These are phyloP conservation scores for Drosophila leontia DNA, from an alignment of 1,140 invertebrate genomes.

Conservation along the genomic window DNA sequence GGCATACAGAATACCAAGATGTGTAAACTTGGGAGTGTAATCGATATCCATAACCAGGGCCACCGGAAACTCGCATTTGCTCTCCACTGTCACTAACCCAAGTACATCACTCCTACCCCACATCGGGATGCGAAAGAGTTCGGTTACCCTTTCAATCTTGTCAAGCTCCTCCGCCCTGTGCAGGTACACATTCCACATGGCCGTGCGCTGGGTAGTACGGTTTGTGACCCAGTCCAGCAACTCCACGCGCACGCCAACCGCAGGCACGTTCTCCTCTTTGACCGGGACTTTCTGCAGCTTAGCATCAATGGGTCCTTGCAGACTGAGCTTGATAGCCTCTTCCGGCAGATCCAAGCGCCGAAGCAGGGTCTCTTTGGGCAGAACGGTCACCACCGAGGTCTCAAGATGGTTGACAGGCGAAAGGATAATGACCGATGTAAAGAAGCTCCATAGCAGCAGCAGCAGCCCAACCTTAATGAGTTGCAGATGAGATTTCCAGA, in stretches of 20 bases:
- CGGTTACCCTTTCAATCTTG: accelerated
- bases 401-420: not conserved
- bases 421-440: not conserved
- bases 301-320: not conserved
- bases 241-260: not conserved
- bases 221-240: not conserved
- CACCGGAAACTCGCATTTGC: not conserved
- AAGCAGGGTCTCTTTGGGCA: not conserved
- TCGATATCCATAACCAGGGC: constrained; percentile 19
- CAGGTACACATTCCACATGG: constrained; percentile 17
- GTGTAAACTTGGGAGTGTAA: constrained; percentile 1
- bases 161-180: no score
- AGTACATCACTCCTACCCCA: accelerated
- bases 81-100: not conserved
- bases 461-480: not conserved
- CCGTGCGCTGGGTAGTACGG: not conserved
- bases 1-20: constrained; percentile 88
- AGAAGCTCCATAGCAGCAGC: not conserved
- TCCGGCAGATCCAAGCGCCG: not conserved
- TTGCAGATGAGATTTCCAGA: not conserved
- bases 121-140: not conserved
- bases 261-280: accelerated
- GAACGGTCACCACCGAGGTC: not conserved
- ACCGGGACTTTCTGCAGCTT: not conserved
- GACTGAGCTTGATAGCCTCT: not conserved